These are phyloP conservation scores for Tribolium madens DNA, from an alignment of 1,140 invertebrate species.

Conservation along the genomic window DNA sequence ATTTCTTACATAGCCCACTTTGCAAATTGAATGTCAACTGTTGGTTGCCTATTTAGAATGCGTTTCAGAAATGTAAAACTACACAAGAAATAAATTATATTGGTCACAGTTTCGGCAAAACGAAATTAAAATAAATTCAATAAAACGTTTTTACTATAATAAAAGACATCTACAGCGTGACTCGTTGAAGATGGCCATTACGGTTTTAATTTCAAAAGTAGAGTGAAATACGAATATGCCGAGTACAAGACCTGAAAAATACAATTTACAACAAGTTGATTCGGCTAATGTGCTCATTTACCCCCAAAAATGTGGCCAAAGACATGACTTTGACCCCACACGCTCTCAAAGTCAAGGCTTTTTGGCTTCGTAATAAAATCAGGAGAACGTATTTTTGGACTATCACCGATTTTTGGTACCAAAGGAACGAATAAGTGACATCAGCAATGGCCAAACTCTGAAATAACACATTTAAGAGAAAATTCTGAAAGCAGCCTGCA, in stretches of 20 bases:
- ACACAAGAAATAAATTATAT: no score
- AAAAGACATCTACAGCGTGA: no score
- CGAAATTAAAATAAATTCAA: no score
- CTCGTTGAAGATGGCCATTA: background rate
- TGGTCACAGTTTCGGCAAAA: no score
- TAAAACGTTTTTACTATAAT: no score
- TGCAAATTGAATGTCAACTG: no score
- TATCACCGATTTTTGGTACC: slow-evolving; percentile 39
- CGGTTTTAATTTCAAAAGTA: background rate
- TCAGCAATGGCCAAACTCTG: slow-evolving; percentile 20
- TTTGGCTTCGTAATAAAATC: slow-evolving; percentile 44
- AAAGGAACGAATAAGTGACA: slow-evolving; percentile 28
- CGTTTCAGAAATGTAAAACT: no score
- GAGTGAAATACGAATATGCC: background rate
- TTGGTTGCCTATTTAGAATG: no score
- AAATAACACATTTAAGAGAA: background rate
- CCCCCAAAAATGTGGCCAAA: slow-evolving; percentile 44
- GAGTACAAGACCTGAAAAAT: background rate
- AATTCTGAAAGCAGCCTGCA: no score
- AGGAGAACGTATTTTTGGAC: slow-evolving; percentile 46
- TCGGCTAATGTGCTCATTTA: background rate
- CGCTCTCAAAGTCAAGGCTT: slow-evolving; percentile 45
- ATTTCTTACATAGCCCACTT: no score
- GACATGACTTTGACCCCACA: slow-evolving; percentile 44
- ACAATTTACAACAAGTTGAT: background rate